Evolutionary conservation across 2,113 vertebrate species (phyloP), one percentile per base, ranked within the genome.

Genomic region (Megaleporinus macrocephalus): DNA sequence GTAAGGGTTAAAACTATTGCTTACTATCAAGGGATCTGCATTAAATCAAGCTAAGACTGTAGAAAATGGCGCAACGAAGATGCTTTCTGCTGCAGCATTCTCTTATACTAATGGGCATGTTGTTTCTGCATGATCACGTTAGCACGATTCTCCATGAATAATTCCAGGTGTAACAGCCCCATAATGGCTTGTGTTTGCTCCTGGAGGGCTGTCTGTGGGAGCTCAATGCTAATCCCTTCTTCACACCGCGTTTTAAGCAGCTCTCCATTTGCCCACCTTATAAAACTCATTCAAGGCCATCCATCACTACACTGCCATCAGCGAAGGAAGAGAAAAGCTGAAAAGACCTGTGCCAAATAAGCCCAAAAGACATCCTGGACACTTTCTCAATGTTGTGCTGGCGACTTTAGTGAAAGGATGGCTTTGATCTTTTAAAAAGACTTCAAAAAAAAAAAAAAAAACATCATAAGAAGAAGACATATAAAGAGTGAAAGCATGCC

Each of bases 61-160:
- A 66, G 59, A 62, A 55, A 63, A 1, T 13, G 29, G 22, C 26
- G 53, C 69, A 79, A 79, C 70, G 24, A 76, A 82, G 63, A 74
- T 26, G n/a, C 13, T 69, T 49, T 62, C 47, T 70, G n/a, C 24
- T 9, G 12, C 26, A 51, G 75, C 57, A 27, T 69, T 85, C 30
- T 71, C 44, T 63, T 33, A 57, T 61, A 59, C 63, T 76, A 79
- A 79, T 27, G 63, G 76, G 24, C 36, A 68, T 33, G 57, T 57
- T 16, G 20, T 53, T 68, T 69, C 72, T 78, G 33, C 27, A 47
- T 76, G 61, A 79, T 86, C 80, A 80, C 27, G n/a, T 86, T 82
- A 83, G 72, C 49, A 53, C 44, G 78, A 84, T 81, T 71, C 82
- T 88, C 87, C 88, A 82, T 83, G 90, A 88, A 88, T 88, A 84